Conservation (phyloP, 2,113 vertebrate genomes). For the Petrocephalus microphthalmus region DNA sequence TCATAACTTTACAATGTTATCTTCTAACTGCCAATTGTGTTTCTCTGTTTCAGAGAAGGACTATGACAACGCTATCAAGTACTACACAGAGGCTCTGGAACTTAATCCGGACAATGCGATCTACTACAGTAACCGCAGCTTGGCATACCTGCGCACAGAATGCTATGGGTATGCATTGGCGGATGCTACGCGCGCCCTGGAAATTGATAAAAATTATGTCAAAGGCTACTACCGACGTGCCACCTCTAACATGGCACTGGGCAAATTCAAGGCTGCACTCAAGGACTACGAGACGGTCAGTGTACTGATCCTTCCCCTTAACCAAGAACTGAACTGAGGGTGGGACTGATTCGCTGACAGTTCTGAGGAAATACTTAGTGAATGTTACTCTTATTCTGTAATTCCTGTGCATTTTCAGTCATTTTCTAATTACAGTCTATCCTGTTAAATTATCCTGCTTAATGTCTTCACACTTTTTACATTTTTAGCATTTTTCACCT, state of each 20-base stretch:
- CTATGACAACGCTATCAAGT: conserved; percentile 87
- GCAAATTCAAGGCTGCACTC: conserved; percentile 87
- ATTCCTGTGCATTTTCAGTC: neutral
- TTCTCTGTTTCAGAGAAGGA: conserved; percentile 70
- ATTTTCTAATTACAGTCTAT: neutral
- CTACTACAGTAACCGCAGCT: conserved; percentile 87
- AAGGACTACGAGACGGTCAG: conserved; percentile 91
- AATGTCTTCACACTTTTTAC: neutral
- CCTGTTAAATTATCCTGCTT: neutral
- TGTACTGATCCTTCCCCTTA: neutral
- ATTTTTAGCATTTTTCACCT: conserved; percentile 3
- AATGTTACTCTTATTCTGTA: neutral
- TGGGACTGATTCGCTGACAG: neutral
- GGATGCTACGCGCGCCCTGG: conserved; percentile 78
- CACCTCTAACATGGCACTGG: conserved; percentile 91
- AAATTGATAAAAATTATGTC: conserved; percentile 86
- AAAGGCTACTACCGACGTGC: conserved; percentile 90
- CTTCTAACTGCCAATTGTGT: neutral
- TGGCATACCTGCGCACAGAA: conserved; percentile 91
- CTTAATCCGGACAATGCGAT: conserved; percentile 78
- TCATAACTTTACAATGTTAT: neutral
- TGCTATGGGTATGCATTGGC: conserved; percentile 90
- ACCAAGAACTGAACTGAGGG: neutral
- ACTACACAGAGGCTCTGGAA: conserved; percentile 81
- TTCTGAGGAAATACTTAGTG: neutral